phyloP scores from a whole-genome alignment of 2,797 vertebrate genomes.

The Darevskia nairensis region DNA sequence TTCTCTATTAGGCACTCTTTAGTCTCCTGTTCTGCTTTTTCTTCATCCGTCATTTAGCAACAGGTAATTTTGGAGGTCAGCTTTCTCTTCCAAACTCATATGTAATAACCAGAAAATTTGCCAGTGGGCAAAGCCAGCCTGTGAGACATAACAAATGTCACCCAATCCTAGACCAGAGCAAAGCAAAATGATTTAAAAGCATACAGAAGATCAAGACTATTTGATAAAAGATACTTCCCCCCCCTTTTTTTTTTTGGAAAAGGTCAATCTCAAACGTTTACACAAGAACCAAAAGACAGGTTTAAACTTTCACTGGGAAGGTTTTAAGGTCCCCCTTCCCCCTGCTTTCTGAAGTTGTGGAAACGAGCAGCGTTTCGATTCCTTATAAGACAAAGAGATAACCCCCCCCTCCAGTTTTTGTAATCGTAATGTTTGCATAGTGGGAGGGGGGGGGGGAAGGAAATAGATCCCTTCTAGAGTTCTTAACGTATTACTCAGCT shows the following conservation, averaged over 20 bases:
- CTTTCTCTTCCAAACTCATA: slow-evolving; percentile 48
- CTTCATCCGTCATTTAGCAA: slow-evolving; percentile 40
- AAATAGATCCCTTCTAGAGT: background rate
- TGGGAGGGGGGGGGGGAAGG: too few species aligned
- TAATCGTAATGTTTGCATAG: background rate
- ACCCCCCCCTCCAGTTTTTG: too few species aligned
- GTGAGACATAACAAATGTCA: slow-evolving; percentile 42
- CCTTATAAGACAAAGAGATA: background rate
- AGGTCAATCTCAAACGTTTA: slow-evolving; percentile 31
- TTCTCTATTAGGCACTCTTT: slow-evolving; percentile 54
- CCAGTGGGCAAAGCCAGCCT: fast-evolving
- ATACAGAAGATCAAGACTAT: slow-evolving; percentile 20
- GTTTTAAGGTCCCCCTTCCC: background rate
- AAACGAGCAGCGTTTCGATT: background rate
- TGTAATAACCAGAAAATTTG: slow-evolving; percentile 30
- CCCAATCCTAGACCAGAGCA: slow-evolving; percentile 28
- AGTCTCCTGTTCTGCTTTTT: slow-evolving; percentile 39
- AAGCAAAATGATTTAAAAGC: slow-evolving; percentile 49
- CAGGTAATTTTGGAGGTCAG: slow-evolving; percentile 55
- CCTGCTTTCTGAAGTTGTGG: background rate
- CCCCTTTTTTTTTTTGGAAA: slow-evolving; percentile 18
- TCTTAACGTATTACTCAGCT: background rate
- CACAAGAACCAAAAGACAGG: background rate
- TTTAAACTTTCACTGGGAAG: background rate
- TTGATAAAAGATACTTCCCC: background rate